Percentiles rank a stretch among this genome's conserved stretches.
Evolutionary conservation across 2,797 vertebrate species (phyloP).

Genomic region (Gymnoscopelus microlampas): DNA sequence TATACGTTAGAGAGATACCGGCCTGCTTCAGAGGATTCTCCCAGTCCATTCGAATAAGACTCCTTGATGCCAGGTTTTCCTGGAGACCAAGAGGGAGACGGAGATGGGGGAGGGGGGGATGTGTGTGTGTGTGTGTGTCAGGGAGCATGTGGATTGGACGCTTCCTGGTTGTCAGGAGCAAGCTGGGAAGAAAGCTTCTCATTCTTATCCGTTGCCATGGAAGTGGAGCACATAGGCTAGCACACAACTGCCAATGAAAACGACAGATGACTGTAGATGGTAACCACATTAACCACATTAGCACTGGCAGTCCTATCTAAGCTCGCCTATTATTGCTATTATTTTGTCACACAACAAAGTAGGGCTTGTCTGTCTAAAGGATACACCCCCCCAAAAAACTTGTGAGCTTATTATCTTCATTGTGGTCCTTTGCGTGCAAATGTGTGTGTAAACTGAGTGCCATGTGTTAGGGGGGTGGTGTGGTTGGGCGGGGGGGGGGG

Average conservation of each 20-base stretch:
- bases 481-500: too few species aligned
- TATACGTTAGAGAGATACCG: too few species aligned
- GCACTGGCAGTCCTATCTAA: too few species aligned
- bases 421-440: too few species aligned
- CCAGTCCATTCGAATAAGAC: not conserved
- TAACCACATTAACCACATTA: too few species aligned
- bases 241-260: slow-evolving; percentile 10
- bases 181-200: slow-evolving; percentile 62
- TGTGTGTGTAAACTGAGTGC: too few species aligned
- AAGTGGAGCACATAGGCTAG: slow-evolving; percentile 3
- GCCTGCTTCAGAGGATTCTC: not conserved
- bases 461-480: too few species aligned
- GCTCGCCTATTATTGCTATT: too few species aligned
- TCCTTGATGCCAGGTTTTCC: slow-evolving; percentile 45
- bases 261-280: slow-evolving; percentile 5
- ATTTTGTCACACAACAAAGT: too few species aligned
- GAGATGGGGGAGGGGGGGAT: not conserved
- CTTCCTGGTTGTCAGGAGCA: slow-evolving; percentile 63
- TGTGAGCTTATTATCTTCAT: too few species aligned
- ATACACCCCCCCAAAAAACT: too few species aligned
- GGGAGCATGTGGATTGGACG: slow-evolving; percentile 54
- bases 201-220: slow-evolving; percentile 50
- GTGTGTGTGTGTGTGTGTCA: slow-evolving; percentile 13
- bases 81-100: not conserved
- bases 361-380: too few species aligned